Evolutionary conservation across 2,888 invertebrate species (phyloP), one percentile per base, ranked within the genome.

Genomic region (Meta bourneti): DNA sequence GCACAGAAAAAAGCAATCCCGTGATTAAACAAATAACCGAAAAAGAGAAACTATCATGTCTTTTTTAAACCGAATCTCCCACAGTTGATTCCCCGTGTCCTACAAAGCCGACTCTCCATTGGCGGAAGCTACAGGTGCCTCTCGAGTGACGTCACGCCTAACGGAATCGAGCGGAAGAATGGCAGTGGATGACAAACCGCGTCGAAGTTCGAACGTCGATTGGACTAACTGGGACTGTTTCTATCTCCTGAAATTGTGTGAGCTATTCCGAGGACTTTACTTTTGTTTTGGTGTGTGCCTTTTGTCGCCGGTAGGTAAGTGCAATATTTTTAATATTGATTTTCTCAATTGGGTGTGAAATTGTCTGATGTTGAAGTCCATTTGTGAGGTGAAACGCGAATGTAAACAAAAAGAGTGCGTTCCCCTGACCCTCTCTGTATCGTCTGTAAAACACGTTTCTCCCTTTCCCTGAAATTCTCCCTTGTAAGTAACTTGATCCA

Each of bases 101-200:
- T 79, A 91, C 87, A 91, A 91, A 91, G 82, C 20, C 6, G 54
- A 7, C 74, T 69, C 61, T n/a, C 78, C 72, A 91, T 91, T 91
- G 87, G 87, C 72, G 49, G 91, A 83, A 91, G 82, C 91, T 69
- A 91, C 87, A 91, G 91, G 91, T 91, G 87, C 71, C 82, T 82
- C 83, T 20, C 20, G 82, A 16, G 87, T 91, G 91, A 91, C 91
- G 91, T 91, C 91, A 83, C 79, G 61, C 51, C 8, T 91, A 87
- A 82, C 87, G 87, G 87, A 91, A 91, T 81, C 83, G 77, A 88
- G 78, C 70, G 79, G 54, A 78, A 79, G 84, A 34, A 54, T 52
- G 74, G 75, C 34, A 54, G 74, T 74, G 74, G 20, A 20, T 91
- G 78, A 87, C 87, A 91, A 82, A 91, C 61, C 87, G 70, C 16